Base-by-base conservation (phyloP, 2,888 invertebrate species). In the Diarsia dahlii region DNA sequence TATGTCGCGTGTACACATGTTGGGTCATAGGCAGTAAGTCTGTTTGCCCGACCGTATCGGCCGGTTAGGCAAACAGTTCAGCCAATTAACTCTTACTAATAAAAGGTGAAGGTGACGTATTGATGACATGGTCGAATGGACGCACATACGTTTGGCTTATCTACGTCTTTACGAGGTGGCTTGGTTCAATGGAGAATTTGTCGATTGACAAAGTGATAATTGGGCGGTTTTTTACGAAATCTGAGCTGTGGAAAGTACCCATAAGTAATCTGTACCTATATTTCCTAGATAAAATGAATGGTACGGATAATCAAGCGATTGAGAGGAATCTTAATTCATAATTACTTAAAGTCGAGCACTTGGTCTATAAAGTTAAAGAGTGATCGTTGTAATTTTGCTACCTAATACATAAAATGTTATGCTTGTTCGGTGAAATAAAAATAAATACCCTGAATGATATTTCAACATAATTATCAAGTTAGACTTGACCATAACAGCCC, bases 61-160 rank as follows among this genome's bases (percentile, higher is more conserved):
- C 45, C 66, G 52, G n/a, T 77, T 78, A 50, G 34, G 78, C 82
- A 81, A 81, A 81, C 73, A 63, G 60, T 65, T n/a, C 54, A 54
- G 63, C 58, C 82, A 74, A 81, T 81, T 81, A 78, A 81, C 73
- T 81, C 34, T 68, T 60, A 54, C 66, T 60, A 74, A 78, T 45
- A 64, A 77, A 78, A 74, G 82, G 60, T 82, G 82, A 78, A 81
- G 78, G 82, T 73, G 45, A 73, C n/a, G 20, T 66, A 52, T 66
- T 71, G 66, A 77, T 67, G 77, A 67, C 73, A 70, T 58, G 45
- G 48, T 1, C 67, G 50, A 66, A 70, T 58, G 48, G 45, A 1
- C 63, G 56, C 73, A 66, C 65, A 78, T 52, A 48, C 54, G 62
- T 45, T 63, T 34, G 3, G 56, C 23, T 48, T 9, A 39, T 39